Evolutionary conservation across 2,113 vertebrate species (phyloP).

Genomic region (Formicarius rufipectus): DNA sequence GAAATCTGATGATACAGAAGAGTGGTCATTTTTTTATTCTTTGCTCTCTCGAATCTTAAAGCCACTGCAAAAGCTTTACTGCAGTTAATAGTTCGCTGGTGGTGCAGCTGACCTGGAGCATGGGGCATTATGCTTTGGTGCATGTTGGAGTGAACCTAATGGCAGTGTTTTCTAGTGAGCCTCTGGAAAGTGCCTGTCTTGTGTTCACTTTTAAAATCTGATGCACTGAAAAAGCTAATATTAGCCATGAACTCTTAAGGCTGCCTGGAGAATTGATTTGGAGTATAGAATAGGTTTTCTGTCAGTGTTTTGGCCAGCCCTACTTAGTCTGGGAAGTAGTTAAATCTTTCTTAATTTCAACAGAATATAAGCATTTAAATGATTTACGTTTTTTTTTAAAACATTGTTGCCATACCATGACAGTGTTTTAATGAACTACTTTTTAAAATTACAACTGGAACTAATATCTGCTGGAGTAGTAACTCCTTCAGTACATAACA

Average conservation of each 20-base stretch:
- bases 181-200: not conserved
- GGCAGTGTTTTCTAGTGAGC: not conserved
- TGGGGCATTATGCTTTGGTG: not conserved
- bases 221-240: not conserved
- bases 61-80: not conserved
- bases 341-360: conserved; percentile 3
- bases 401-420: not conserved
- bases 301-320: not conserved
- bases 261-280: conserved; percentile 7
- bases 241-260: not conserved
- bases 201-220: not conserved
- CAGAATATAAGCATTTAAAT: not conserved
- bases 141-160: not conserved
- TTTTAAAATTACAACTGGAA: conserved; percentile 12
- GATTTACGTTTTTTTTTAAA: conserved; percentile 25
- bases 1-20: not conserved
- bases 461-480: conserved; percentile 12
- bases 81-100: not conserved
- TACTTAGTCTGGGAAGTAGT: not conserved
- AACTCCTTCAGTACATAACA: not conserved
- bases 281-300: not conserved
- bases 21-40: not conserved
- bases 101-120: not conserved
- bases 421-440: conserved; percentile 17
- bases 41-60: not conserved